A percentile compares a stretch with the other conserved stretches of the same genome.
Conservation (phyloP, 2,797 vertebrate genomes). For the Leuciscus waleckii region DNA sequence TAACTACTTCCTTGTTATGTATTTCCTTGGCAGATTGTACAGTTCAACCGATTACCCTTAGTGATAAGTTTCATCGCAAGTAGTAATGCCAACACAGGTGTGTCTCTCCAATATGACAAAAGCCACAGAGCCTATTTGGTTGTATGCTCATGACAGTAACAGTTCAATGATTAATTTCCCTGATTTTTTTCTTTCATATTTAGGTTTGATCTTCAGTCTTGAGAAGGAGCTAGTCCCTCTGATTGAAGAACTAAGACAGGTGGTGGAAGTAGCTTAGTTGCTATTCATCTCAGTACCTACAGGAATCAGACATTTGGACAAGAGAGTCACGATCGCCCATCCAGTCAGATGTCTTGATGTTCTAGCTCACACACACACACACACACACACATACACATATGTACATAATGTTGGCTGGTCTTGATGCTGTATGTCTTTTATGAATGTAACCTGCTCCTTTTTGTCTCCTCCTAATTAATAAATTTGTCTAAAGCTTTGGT, state of each 20-base stretch:
- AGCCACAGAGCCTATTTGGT: neutral
- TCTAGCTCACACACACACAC: slow-evolving; percentile 7
- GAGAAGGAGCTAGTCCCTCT: slow-evolving; percentile 93
- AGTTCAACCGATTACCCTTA: slow-evolving; percentile 94
- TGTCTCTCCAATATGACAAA: slow-evolving; percentile 38
- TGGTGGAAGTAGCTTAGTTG: slow-evolving; percentile 91
- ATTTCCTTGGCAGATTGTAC: slow-evolving; percentile 81
- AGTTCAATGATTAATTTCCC: neutral
- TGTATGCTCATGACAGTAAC: neutral
- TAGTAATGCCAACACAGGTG: slow-evolving; percentile 94
- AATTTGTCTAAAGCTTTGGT: slow-evolving; percentile 54
- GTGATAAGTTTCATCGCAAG: slow-evolving; percentile 98
- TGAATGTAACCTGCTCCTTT: slow-evolving; percentile 61
- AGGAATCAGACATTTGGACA: slow-evolving; percentile 27
- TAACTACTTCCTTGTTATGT: neutral
- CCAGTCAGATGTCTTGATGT: slow-evolving; percentile 44
- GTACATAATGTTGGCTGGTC: slow-evolving; percentile 49
- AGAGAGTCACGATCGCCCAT: slow-evolving; percentile 26
- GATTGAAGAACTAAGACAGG: slow-evolving; percentile 93
- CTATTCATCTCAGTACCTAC: neutral
- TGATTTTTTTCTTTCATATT: slow-evolving; percentile 59
- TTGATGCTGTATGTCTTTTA: slow-evolving; percentile 60
- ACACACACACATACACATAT: slow-evolving; percentile 2
- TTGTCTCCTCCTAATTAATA: slow-evolving; percentile 58
- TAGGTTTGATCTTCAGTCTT: slow-evolving; percentile 93